Conservation (phyloP, 2,888 invertebrate species). For the Leuctra nigra region DNA sequence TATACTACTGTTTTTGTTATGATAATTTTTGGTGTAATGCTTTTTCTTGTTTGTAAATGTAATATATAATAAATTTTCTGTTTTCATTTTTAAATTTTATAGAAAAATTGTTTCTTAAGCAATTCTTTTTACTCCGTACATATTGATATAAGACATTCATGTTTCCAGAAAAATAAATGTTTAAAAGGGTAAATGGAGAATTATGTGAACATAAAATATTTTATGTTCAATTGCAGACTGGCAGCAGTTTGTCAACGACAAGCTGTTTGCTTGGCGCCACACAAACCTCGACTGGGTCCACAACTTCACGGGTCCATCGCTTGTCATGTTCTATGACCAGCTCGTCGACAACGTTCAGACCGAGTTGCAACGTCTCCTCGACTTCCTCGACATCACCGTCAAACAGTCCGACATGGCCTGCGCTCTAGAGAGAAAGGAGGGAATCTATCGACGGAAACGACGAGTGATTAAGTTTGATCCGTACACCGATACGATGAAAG, state of each 20-base stretch:
- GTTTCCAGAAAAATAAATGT: no score
- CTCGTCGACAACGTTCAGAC: slow-evolving; percentile 51
- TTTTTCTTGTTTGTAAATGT: no score
- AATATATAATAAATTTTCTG: no score
- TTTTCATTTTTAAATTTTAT: no score
- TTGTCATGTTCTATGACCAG: slow-evolving; percentile 64
- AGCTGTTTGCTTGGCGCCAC: slow-evolving; percentile 59
- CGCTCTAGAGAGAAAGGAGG: slow-evolving; percentile 55
- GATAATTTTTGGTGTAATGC: no score
- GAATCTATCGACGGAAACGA: slow-evolving; percentile 64
- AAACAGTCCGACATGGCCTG: slow-evolving; percentile 41
- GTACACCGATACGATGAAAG: slow-evolving; percentile 56
- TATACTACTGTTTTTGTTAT: no score
- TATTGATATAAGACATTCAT: no score
- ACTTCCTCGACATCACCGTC: slow-evolving; percentile 49
- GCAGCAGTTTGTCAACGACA: slow-evolving; percentile 60
- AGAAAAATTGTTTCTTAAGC: no score
- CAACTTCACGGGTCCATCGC: slow-evolving; percentile 59
- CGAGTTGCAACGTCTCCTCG: slow-evolving; percentile 51
- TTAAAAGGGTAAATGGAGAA: no score
- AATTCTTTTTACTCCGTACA: no score
- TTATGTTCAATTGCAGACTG: slow-evolving; percentile 60
- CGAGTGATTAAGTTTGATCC: slow-evolving; percentile 62
- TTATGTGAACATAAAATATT: no score
- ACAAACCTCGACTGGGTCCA: slow-evolving; percentile 64